phyloP scores from a whole-genome alignment of 2,113 vertebrate species.

The Labrus mixtus region DNA sequence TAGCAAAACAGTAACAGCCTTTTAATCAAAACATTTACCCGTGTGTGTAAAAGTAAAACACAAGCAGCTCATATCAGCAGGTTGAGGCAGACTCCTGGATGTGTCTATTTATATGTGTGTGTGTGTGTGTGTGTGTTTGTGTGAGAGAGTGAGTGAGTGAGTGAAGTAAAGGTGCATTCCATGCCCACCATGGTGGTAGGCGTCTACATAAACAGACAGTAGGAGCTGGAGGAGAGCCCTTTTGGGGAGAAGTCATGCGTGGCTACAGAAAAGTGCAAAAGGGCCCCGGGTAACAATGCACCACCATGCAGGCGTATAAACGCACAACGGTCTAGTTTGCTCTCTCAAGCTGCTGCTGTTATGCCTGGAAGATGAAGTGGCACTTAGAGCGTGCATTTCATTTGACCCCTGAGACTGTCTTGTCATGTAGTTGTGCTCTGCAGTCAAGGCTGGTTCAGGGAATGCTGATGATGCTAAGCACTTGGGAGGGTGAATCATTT shows the following conservation, averaged over 20 bases:
- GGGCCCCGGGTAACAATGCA: constrained; percentile 37
- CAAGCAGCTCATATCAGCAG: constrained; percentile 74
- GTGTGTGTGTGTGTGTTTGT: too few relatives aligned
- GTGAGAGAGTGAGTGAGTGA: constrained; percentile 41
- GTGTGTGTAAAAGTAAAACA: constrained; percentile 64
- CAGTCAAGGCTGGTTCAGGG: constrained; percentile 62
- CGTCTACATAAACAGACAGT: constrained; percentile 69
- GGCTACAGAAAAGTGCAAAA: constrained; percentile 51
- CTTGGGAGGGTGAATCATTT: constrained; percentile 62
- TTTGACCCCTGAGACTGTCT: constrained; percentile 70
- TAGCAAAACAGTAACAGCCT: constrained; percentile 81
- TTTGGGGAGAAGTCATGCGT: constrained; percentile 69
- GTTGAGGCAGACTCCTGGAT: constrained; percentile 72
- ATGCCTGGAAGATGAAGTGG: constrained; percentile 76
- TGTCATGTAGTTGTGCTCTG: constrained; percentile 59
- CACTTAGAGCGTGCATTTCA: constrained; percentile 72
- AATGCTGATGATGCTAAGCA: constrained; percentile 69
- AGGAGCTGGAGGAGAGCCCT: constrained; percentile 54
- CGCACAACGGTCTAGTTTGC: constrained; percentile 55
- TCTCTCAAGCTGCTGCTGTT: constrained; percentile 59
- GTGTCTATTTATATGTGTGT: constrained; percentile 33
- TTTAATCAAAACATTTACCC: constrained; percentile 84
- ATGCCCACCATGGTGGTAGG: constrained; percentile 60
- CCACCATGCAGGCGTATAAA: constrained; percentile 41
- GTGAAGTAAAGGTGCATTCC: constrained; percentile 65